phyloP scores from a whole-genome alignment of 2,113 vertebrate species.

The Odocoileus virginianus region DNA sequence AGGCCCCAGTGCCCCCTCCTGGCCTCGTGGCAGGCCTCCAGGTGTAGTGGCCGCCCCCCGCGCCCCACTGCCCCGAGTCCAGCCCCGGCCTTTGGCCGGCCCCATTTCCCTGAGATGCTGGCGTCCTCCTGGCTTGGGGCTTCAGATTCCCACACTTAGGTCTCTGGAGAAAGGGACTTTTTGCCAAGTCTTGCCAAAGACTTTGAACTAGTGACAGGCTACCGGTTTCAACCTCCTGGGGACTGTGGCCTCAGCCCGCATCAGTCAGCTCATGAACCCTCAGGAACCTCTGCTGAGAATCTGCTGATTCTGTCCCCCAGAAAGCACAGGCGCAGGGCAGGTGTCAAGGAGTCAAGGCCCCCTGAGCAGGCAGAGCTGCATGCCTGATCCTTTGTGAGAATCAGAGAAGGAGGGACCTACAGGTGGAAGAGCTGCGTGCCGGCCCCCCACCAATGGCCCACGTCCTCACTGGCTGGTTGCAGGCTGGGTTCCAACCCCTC shows the following conservation, averaged over 20 bases:
- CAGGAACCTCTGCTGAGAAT: neutral
- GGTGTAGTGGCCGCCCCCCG: too few relatives aligned
- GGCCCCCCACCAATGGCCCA: rapidly evolving
- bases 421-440: neutral
- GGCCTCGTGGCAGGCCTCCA: neutral
- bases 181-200: neutral
- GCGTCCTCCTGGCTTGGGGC: neutral
- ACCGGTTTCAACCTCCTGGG: rapidly evolving
- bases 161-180: neutral
- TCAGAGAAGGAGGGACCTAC: neutral
- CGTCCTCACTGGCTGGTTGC: neutral
- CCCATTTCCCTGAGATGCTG: neutral
- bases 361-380: neutral
- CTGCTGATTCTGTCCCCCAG: neutral
- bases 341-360: neutral
- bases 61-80: rapidly evolving
- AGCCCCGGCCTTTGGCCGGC: rapidly evolving
- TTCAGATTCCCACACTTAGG: too few relatives aligned
- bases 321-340: rapidly evolving
- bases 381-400: rapidly evolving
- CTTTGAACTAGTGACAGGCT: rapidly evolving
- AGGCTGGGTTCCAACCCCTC: neutral
- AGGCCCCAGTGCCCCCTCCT: neutral
- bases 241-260: neutral
- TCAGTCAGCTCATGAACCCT: neutral